Base-by-base conservation (phyloP, 2,888 invertebrate species). In the Ormia ochracea region DNA sequence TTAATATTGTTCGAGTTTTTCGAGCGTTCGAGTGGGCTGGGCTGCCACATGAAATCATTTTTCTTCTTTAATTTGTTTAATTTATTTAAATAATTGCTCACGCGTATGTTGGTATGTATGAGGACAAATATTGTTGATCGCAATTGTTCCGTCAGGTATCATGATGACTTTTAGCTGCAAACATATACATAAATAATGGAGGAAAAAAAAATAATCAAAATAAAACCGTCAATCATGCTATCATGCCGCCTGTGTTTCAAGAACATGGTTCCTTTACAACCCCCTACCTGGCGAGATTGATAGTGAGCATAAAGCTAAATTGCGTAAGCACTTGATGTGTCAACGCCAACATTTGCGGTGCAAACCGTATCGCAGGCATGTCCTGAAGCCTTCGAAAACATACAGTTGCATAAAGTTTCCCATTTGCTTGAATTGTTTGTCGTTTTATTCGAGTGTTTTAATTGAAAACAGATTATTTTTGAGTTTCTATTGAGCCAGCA, bases 211-310 rank as follows among this genome's bases (percentile, higher is more conserved):
- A 23, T 14, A 9, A 7, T 14, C 10, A 31, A 41, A 43, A 61
- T 38, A 70, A 77, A 77, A 70, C 58, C 59, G 70, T 72, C 77
- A 77, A 52, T 78, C 66, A 78, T 61, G 72, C 59, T 72, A 59
- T 78, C 66, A 78, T 61, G 72, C 59, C 66, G 54, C 45, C 23
- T 26, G 14, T 68, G 31, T 6, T 19, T 21, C 14, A 72, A 28
- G 26, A 66, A 54, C 52, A 59, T 28, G 21, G 50, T 36, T 54
- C 41, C 17, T 59, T 28, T 26, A 28, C 14, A 50, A n/a, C 28
- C 50, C 14, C 1, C 28, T 28, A 19, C 3, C 19, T 26, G 7
- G 10, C 4, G 48, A 26, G n/a, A n/a, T n/a, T n/a, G 23, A n/a
- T 6, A n/a, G 23, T n/a, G 48, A 7, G 10, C 19, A 12, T 4